Evolutionary conservation across 2,113 vertebrate genomes (phyloP).

Genomic region (Oreochromis tanganicae): DNA sequence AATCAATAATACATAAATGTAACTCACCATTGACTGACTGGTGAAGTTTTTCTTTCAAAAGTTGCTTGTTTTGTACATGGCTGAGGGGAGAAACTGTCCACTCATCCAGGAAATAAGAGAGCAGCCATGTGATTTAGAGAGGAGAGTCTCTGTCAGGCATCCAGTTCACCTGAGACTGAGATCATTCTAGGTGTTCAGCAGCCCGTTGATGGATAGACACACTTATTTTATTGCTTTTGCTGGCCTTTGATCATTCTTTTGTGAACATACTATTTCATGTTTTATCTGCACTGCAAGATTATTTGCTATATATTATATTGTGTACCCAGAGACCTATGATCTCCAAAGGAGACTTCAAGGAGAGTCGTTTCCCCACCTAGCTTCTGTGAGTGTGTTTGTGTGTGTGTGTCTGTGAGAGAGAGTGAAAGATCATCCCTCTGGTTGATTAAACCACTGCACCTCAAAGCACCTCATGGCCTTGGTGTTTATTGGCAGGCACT

Average conservation of each 20-base stretch:
- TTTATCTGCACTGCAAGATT: slow-evolving; percentile 24
- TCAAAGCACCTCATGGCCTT: slow-evolving; percentile 45
- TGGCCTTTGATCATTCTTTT: slow-evolving; percentile 60
- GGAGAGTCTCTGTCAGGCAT: slow-evolving; percentile 38
- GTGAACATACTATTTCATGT: slow-evolving; percentile 41
- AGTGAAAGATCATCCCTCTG: slow-evolving; percentile 10
- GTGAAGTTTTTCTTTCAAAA: slow-evolving; percentile 44
- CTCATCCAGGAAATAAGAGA: slow-evolving; percentile 67
- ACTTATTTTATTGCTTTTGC: slow-evolving; percentile 58
- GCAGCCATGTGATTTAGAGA: slow-evolving; percentile 56
- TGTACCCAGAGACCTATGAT: background rate
- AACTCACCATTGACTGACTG: slow-evolving; percentile 33
- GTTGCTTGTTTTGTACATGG: slow-evolving; percentile 47
- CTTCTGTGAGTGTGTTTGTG: background rate
- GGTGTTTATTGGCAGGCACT: slow-evolving; percentile 54
- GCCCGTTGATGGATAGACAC: slow-evolving; percentile 52
- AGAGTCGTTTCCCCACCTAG: background rate
- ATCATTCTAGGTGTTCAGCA: slow-evolving; percentile 53
- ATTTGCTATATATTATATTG: slow-evolving; percentile 25
- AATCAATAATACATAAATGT: slow-evolving; percentile 53
- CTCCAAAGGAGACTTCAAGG: slow-evolving; percentile 22
- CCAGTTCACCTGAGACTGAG: slow-evolving; percentile 53
- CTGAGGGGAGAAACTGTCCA: slow-evolving; percentile 49
- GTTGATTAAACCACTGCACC: slow-evolving; percentile 49
- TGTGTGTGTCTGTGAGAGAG: background rate